A percentile compares a stretch with the other conserved stretches of the same genome.
phyloP scores from a whole-genome alignment of 2,113 vertebrate species.

The Misgurnus mizolepis region DNA sequence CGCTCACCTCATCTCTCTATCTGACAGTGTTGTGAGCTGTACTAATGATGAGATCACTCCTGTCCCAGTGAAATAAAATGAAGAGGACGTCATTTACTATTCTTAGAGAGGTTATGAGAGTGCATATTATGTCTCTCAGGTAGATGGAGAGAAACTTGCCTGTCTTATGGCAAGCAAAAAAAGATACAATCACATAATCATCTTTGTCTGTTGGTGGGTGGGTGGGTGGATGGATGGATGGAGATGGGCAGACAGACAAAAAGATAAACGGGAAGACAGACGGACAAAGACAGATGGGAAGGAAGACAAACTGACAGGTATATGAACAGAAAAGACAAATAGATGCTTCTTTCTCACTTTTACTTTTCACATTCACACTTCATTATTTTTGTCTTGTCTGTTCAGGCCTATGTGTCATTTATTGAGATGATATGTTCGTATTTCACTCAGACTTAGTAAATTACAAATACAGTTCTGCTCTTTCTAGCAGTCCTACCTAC shows the following conservation, averaged over 20 bases:
- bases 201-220: not conserved
- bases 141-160: not conserved
- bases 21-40: constrained; percentile 3
- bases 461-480: not conserved
- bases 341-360: too few species aligned
- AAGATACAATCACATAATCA: not conserved
- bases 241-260: too few species aligned
- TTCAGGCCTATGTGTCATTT: not conserved
- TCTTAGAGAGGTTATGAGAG: not conserved
- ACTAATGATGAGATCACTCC: constrained; percentile 51
- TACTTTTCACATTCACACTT: not conserved
- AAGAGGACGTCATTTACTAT: constrained; percentile 12
- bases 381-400: not conserved
- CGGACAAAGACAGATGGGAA: too few species aligned
- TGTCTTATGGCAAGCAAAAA: not conserved
- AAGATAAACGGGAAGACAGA: too few species aligned
- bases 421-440: constrained; percentile 17
- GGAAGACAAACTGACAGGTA: too few species aligned
- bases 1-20: constrained; percentile 4
- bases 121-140: not conserved
- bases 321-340: too few species aligned
- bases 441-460: constrained; percentile 6
- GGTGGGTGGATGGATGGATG: too few species aligned
- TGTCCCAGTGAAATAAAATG: constrained; percentile 40
- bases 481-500: not conserved